phyloP scores from a whole-genome alignment of 2,888 invertebrate genomes.

The Oscheius sp. region DNA sequence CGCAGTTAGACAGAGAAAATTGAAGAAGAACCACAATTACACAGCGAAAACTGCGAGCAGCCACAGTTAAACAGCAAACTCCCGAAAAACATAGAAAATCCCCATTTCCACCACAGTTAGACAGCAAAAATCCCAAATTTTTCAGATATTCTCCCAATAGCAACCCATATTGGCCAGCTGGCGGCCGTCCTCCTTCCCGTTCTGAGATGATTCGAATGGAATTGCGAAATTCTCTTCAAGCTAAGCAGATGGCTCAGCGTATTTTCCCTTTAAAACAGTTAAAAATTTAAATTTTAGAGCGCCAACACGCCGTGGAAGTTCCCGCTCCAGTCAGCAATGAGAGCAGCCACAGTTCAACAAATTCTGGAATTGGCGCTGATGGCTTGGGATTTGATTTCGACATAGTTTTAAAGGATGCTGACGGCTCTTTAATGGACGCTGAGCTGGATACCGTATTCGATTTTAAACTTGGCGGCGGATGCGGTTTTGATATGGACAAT shows the following conservation, averaged over 20 bases:
- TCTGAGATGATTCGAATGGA: slow-evolving; percentile 39
- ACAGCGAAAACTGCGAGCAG: no score
- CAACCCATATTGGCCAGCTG: slow-evolving; percentile 35
- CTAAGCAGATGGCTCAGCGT: slow-evolving; percentile 40
- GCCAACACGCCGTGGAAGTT: slow-evolving; percentile 8
- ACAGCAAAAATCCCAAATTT: background rate
- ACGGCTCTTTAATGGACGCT: slow-evolving; percentile 37
- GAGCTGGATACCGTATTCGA: slow-evolving; percentile 37
- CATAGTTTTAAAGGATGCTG: slow-evolving; percentile 34
- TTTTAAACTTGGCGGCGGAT: slow-evolving; percentile 38
- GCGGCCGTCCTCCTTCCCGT: slow-evolving; percentile 37
- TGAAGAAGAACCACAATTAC: no score
- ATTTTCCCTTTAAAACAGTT: background rate
- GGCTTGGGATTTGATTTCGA: slow-evolving; percentile 37
- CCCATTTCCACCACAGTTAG: background rate
- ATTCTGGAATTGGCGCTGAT: slow-evolving; percentile 32
- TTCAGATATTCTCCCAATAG: slow-evolving; percentile 33
- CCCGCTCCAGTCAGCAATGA: background rate
- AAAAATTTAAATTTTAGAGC: slow-evolving; percentile 25
- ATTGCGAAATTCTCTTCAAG: slow-evolving; percentile 36
- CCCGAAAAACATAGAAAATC: no score
- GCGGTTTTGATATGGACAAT: slow-evolving; percentile 40
- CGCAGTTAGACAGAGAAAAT: no score
- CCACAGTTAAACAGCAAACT: no score
- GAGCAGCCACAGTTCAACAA: background rate